Evolutionary conservation across 1,140 invertebrate genomes (phyloP), one percentile per base, ranked within the genome.

Genomic region (Pararge aegeria): DNA sequence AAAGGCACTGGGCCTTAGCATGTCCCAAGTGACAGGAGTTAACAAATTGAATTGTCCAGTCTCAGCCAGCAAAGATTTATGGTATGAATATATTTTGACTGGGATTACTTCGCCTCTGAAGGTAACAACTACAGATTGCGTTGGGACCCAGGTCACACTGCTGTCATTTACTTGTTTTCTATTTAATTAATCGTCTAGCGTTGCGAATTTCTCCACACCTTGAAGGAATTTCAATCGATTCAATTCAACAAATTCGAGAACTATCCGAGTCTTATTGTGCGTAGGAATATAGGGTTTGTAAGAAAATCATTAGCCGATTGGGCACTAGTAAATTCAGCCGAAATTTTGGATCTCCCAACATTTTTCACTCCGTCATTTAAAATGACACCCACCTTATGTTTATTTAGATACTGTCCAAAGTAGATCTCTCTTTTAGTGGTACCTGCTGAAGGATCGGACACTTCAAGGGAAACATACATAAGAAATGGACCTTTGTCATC

Each of bases 71-170:
- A 72, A 18, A 0, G 64, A 46, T 19, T 48, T 60, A 9, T 60
- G 48, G 19, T 15, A 72, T 7, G 27, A 49, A 16, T 50, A 68
- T 16, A 68, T 24, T 51, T 40, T 20, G 38, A 58, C 49, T 1
- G 64, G 70, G 0, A 72, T 40, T 9, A 30, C 19, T 51, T 68
- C 66, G 0, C 66, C 64, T 12, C 48, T 16, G 44, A 73, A 69
- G 3, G 60, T 65, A 2, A 69, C 13, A 13, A 69, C 56, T 4
- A 73, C 60, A 2, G 70, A 55, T 21, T 62, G 37, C 10, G 64
- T 51, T 0, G 42, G 42, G 5, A 46, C 42, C 42, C 42, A 46
- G 19, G 42, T 46, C 1, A 21, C 16, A 19, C 10, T 19, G 5
- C 7, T 18, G 10, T 38, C 34, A 38, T 38, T 38, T 0, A 30